Evolutionary conservation across 2,888 invertebrate species (phyloP).

Genomic region (Helicoverpa assulta): DNA sequence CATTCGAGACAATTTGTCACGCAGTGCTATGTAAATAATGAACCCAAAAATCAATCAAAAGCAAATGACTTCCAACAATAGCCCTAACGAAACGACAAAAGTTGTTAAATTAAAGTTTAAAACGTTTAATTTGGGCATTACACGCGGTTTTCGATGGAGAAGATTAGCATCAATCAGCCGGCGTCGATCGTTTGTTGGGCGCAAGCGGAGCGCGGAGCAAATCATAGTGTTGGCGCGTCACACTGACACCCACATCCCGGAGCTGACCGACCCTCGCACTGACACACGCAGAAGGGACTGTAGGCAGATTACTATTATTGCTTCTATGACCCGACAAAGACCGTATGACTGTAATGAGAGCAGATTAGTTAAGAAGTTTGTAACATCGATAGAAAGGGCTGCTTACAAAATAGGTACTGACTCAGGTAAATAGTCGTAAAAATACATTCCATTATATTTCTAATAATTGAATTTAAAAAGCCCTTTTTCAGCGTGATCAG

Average conservation of each 20-base stretch:
- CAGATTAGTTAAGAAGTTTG: neutral
- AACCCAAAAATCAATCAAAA: constrained; percentile 27
- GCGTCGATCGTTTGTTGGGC: constrained; percentile 84
- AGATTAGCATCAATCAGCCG: constrained; percentile 79
- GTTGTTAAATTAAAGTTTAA: constrained; percentile 69
- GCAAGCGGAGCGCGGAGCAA: constrained; percentile 87
- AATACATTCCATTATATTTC: too few species aligned
- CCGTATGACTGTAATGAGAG: neutral
- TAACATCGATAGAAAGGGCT: neutral
- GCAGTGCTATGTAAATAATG: constrained; percentile 11
- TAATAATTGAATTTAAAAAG: too few species aligned
- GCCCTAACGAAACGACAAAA: constrained; percentile 59
- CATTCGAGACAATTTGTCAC: neutral
- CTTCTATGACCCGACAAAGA: constrained; percentile 4
- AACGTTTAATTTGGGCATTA: constrained; percentile 78
- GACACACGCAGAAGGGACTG: constrained; percentile 22
- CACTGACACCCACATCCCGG: constrained; percentile 85
- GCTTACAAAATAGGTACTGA: neutral
- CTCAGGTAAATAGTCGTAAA: neutral
- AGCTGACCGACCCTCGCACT: constrained; percentile 20
- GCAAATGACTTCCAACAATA: constrained; percentile 60
- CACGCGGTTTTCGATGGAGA: constrained; percentile 77
- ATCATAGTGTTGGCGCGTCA: constrained; percentile 87
- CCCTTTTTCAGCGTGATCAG: too few species aligned
- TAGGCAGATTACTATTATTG: constrained; percentile 39